Evolutionary conservation across 1,140 invertebrate species (phyloP).

Genomic region (Adoxophyes honmai): DNA sequence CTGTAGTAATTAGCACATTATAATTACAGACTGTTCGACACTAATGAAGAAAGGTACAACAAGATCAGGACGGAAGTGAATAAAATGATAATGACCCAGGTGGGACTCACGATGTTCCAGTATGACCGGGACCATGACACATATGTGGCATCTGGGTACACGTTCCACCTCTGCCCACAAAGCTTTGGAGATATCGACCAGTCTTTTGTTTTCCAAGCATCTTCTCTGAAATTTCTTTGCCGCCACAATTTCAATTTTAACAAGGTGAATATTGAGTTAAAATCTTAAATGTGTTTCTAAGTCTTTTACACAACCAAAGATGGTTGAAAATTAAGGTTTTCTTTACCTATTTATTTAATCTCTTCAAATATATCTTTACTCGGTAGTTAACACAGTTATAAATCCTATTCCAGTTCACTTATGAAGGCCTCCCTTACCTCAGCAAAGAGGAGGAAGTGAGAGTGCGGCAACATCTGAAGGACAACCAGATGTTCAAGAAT

Average conservation of each 20-base stretch:
- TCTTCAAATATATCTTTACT: too few relatives aligned
- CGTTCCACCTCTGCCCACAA: slow-evolving; percentile 83
- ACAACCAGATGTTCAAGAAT: slow-evolving; percentile 45
- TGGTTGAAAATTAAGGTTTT: too few relatives aligned
- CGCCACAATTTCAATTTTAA: slow-evolving; percentile 85
- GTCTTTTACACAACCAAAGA: too few relatives aligned
- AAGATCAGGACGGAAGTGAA: slow-evolving; percentile 78
- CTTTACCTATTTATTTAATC: too few relatives aligned
- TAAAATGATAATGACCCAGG: slow-evolving; percentile 80
- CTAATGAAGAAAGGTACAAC: slow-evolving; percentile 79
- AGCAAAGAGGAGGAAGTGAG: slow-evolving; percentile 77
- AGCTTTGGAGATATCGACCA: slow-evolving; percentile 78
- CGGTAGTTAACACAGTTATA: slow-evolving; percentile 17
- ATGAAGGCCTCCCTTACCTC: slow-evolving; percentile 83
- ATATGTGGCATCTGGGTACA: slow-evolving; percentile 80
- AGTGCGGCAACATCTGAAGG: slow-evolving; percentile 72
- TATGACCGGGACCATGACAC: slow-evolving; percentile 75
- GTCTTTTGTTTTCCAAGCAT: slow-evolving; percentile 80
- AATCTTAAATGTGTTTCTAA: too few relatives aligned
- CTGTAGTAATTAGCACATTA: slow-evolving; percentile 20
- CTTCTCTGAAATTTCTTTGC: slow-evolving; percentile 81
- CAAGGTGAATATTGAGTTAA: slow-evolving; percentile 82
- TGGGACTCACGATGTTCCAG: slow-evolving; percentile 81
- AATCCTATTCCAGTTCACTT: slow-evolving; percentile 79
- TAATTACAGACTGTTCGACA: slow-evolving; percentile 84